Percentiles rank a stretch among this genome's conserved stretches.
Conservation (phyloP, 2,888 invertebrate genomes). For the Drosophila fulvimacula region DNA sequence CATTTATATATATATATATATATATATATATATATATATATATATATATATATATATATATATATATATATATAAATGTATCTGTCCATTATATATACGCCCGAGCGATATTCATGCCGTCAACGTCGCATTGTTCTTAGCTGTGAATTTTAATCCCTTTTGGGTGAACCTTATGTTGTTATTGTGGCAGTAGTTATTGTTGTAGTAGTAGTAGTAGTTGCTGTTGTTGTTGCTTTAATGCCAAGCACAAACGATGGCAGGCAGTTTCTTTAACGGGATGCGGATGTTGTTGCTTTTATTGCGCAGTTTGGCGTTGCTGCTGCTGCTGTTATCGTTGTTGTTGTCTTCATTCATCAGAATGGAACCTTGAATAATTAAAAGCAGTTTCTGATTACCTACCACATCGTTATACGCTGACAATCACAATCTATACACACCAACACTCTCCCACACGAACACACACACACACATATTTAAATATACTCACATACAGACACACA, state of each 20-base stretch:
- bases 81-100: background rate
- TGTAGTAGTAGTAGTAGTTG: constrained; percentile 18
- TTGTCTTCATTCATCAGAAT: constrained; percentile 84
- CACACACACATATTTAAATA: constrained; percentile 1
- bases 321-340: constrained; percentile 60
- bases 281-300: constrained; percentile 62
- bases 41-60: background rate
- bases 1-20: background rate
- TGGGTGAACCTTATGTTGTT: constrained; percentile 45
- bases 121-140: constrained; percentile 55
- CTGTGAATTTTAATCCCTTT: constrained; percentile 68
- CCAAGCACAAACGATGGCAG: constrained; percentile 63
- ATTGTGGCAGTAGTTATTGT: constrained; percentile 24
- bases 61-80: background rate
- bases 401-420: constrained; percentile 79
- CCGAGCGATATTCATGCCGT: constrained; percentile 32
- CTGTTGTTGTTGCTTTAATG: constrained; percentile 57
- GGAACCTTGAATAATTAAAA: constrained; percentile 85
- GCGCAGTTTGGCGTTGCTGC: constrained; percentile 63
- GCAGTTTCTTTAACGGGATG: constrained; percentile 68
- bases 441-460: constrained; percentile 15
- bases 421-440: constrained; percentile 55
- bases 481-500: constrained; percentile 21
- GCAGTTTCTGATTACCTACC: constrained; percentile 84
- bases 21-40: background rate